Evolutionary conservation across 2,113 vertebrate genomes (phyloP), one percentile per base, ranked within the genome.

Genomic region (Barnardius zonarius): DNA sequence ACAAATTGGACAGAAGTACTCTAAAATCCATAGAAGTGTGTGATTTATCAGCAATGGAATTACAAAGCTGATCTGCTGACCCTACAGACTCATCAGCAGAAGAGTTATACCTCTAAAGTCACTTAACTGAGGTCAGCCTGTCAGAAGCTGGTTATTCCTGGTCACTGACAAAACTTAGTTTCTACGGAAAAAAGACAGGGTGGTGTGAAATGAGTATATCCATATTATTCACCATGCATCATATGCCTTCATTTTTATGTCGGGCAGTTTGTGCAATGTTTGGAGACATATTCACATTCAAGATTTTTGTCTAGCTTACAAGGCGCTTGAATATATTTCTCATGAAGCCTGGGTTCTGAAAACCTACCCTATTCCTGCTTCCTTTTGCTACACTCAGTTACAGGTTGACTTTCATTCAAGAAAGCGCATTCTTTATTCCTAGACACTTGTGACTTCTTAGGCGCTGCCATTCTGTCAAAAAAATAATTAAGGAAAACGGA

Each of bases 141-240:
- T 35, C 55, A 80, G 51, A 83, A 86, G 17, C 6, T 72, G 11
- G 16, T 39, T 74, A 75, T 46, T 43, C 51, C 57, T 37, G 15
- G 51, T 31, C 23, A 43, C 6, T 23, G 28, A 39, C 28, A 67
- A 83, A 41, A 46, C 4, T 54, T 68, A 30, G 4, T 46, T 74
- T 72, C 70, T 83, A 15, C 14, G 59, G 37, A 24, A 79, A 52
- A 28, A 37, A 2, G 79, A 43, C 1, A 31, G 7, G 5, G 7
- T 10, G 4, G 2, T 7, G 27, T 7, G 2, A 62, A 83, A 85
- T 7, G 0, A 10, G 1, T 27, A 11, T 31, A 41, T 46, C 12
- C 20, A 6, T 76, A 16, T 37, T 28, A 52, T 55, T 28, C 59
- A 74, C 7, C 10, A 37, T 4, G 11, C 5, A 15, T 7, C 10